These are phyloP conservation scores for Listronotus oregonensis DNA, from an alignment of 1,140 invertebrate species.

Conservation along the genomic window DNA sequence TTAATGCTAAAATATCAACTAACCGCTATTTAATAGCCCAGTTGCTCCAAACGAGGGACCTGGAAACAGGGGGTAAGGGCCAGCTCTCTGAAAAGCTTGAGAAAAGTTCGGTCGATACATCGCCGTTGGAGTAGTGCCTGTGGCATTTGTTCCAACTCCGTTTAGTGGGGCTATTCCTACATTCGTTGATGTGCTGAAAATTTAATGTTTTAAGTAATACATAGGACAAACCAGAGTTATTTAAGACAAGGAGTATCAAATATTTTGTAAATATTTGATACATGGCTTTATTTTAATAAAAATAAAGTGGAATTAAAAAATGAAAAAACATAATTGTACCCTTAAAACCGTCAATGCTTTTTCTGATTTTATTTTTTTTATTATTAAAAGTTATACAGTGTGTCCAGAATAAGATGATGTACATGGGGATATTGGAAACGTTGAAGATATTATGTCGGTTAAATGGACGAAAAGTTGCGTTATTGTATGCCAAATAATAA, in stretches of 20 bases:
- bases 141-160: slow-evolving; percentile 60
- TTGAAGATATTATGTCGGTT: no score
- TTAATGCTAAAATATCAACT: slow-evolving; percentile 24
- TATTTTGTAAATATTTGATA: no score
- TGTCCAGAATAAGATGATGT: no score
- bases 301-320: no score
- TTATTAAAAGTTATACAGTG: no score
- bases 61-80: slow-evolving; percentile 53
- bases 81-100: slow-evolving; percentile 66
- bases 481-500: no score
- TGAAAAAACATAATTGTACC: no score
- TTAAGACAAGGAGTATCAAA: background rate
- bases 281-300: no score
- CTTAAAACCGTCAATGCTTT: no score
- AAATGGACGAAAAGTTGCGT: no score
- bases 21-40: slow-evolving; percentile 51
- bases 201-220: slow-evolving; percentile 14
- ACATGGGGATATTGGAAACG: no score
- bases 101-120: slow-evolving; percentile 74
- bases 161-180: slow-evolving; percentile 56
- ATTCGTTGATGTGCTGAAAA: slow-evolving; percentile 47
- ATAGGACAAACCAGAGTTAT: background rate
- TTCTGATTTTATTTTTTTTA: no score
- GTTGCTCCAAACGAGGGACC: slow-evolving; percentile 49
- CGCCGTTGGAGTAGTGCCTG: slow-evolving; percentile 64